Conservation (phyloP, 2,888 invertebrate genomes). For the Drosophila borborema region DNA sequence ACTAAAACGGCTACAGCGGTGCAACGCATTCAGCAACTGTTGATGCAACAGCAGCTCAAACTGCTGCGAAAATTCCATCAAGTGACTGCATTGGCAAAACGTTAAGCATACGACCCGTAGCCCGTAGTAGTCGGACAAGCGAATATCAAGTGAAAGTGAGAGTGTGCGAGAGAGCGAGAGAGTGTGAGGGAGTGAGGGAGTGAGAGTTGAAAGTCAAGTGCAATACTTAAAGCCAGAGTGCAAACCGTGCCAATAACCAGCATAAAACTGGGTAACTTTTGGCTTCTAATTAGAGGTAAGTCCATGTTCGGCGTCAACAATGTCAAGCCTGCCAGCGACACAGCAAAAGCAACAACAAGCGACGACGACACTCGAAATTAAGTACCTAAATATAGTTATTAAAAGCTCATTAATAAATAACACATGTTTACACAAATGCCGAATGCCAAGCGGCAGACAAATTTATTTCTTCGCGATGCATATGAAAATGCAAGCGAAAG, state of each 20-base stretch:
- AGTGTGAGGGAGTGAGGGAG: neutral
- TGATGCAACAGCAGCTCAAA: conserved; percentile 84
- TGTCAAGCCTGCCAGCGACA: neutral
- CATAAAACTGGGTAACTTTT: conserved; percentile 83
- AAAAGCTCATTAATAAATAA: conserved; percentile 59
- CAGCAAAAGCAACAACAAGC: conserved; percentile 27
- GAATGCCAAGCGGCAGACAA: conserved; percentile 3
- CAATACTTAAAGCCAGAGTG: conserved; percentile 32
- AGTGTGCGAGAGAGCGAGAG: neutral
- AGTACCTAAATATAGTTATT: conserved; percentile 59
- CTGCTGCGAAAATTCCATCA: conserved; percentile 83
- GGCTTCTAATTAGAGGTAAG: conserved; percentile 82
- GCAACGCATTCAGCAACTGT: conserved; percentile 84
- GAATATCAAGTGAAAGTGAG: neutral
- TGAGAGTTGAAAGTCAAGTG: conserved; percentile 8
- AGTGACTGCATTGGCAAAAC: conserved; percentile 77
- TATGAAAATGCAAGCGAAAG: neutral
- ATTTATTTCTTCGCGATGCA: neutral
- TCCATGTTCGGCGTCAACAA: conserved; percentile 53
- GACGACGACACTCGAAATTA: conserved; percentile 14
- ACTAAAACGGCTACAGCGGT: conserved; percentile 85
- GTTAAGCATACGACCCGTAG: conserved; percentile 69
- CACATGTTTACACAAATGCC: conserved; percentile 12
- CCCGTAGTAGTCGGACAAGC: conserved; percentile 4
- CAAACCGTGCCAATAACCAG: conserved; percentile 36